Evolutionary conservation across 2,888 invertebrate species (phyloP).

Genomic region (Eutolmus rufibarbis): DNA sequence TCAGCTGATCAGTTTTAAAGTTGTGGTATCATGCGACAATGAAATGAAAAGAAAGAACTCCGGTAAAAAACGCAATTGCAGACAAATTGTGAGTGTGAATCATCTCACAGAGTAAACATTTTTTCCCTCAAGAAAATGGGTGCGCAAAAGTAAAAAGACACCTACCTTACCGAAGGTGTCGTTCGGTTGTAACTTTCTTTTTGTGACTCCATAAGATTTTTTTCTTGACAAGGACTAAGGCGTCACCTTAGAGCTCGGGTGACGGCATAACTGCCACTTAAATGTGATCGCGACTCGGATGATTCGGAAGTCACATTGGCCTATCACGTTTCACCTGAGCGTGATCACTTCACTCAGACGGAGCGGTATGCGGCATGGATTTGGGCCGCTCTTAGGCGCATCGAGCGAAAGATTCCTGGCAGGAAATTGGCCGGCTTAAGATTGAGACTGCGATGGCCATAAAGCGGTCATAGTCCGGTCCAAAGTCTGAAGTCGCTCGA

Average conservation of each 20-base stretch:
- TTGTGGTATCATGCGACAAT: background rate
- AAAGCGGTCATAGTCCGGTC: background rate
- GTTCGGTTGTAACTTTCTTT: background rate
- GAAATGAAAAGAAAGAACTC: background rate
- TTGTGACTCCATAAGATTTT: background rate
- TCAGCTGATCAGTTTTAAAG: background rate
- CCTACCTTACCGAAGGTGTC: background rate
- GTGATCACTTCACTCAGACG: background rate
- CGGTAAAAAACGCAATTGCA: background rate
- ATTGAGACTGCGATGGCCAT: background rate
- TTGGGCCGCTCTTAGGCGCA: background rate
- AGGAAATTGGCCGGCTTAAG: background rate
- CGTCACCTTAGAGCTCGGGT: background rate
- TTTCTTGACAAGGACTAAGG: background rate
- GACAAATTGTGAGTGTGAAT: background rate
- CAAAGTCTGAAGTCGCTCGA: conserved; percentile 18
- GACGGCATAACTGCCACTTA: background rate
- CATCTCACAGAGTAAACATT: background rate
- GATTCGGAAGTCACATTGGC: background rate
- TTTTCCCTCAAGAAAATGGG: background rate
- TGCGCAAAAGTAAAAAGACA: background rate
- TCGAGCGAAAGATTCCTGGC: background rate
- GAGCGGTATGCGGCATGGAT: background rate
- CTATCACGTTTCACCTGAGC: background rate
- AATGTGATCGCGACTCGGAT: background rate